Percentiles rank a stretch among this genome's conserved stretches.
phyloP scores from a whole-genome alignment of 2,888 invertebrate species.

The Aquatica leii region DNA sequence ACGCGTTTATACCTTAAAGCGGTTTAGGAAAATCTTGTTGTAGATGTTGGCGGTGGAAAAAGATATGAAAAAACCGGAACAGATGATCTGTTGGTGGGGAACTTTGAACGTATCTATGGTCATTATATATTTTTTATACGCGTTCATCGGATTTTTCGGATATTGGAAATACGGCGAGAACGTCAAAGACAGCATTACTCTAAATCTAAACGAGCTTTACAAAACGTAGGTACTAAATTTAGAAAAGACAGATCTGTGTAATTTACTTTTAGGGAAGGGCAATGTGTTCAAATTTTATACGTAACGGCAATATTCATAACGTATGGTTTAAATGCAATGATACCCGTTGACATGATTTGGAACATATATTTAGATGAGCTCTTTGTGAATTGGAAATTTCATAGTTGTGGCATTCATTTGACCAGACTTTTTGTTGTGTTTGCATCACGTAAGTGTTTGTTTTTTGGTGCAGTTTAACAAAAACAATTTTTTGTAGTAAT shows the following conservation, averaged over 20 bases:
- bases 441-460: too few relatives aligned
- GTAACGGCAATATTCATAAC: slow-evolving; percentile 76
- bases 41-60: slow-evolving; percentile 66
- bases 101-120: slow-evolving; percentile 85
- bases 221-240: slow-evolving; percentile 25
- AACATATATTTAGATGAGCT: slow-evolving; percentile 57
- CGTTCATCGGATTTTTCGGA: slow-evolving; percentile 82
- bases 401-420: too few relatives aligned
- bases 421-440: too few relatives aligned
- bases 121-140: slow-evolving; percentile 78
- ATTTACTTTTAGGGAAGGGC: neutral
- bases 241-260: neutral
- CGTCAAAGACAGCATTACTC: slow-evolving; percentile 79
- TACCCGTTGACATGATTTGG: slow-evolving; percentile 85
- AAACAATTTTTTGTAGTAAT: slow-evolving; percentile 67
- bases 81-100: slow-evolving; percentile 78
- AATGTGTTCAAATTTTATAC: slow-evolving; percentile 8
- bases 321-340: slow-evolving; percentile 88
- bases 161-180: slow-evolving; percentile 80
- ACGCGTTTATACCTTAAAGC: too few relatives aligned
- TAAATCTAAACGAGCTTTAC: slow-evolving; percentile 72
- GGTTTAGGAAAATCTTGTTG: neutral
- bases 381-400: too few relatives aligned
- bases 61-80: slow-evolving; percentile 84
- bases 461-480: too few relatives aligned